phyloP scores from a whole-genome alignment of 2,888 invertebrate genomes.

The Rhogogaster chlorosoma region DNA sequence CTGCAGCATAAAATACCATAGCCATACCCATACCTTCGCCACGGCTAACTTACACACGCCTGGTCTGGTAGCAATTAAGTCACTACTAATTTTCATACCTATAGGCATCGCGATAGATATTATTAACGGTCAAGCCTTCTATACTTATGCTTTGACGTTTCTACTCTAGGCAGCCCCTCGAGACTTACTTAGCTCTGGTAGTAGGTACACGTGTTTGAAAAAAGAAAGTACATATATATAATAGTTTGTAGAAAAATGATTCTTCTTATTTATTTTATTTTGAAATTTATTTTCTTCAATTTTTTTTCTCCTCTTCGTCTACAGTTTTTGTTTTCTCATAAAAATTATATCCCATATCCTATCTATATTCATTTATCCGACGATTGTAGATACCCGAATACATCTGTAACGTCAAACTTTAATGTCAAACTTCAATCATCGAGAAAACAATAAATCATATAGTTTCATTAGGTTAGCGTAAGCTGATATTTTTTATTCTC shows the following conservation, averaged over 20 bases:
- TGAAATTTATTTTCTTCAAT: too few relatives aligned
- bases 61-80: conserved; percentile 26
- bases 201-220: neutral
- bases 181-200: neutral
- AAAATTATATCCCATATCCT: neutral
- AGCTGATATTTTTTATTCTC: neutral
- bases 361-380: neutral
- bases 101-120: neutral
- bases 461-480: neutral
- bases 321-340: too few relatives aligned
- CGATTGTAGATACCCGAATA: neutral
- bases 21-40: neutral
- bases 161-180: neutral
- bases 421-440: neutral
- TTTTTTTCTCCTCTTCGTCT: too few relatives aligned
- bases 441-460: neutral
- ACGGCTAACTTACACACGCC: neutral
- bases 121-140: neutral
- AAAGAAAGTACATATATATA: neutral
- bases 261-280: too few relatives aligned
- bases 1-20: neutral
- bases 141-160: neutral
- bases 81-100: conserved; percentile 38
- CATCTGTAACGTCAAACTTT: neutral
- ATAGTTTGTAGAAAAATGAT: neutral